phyloP scores from a whole-genome alignment of 2,113 vertebrate species.

The Sinosuthora webbiana region DNA sequence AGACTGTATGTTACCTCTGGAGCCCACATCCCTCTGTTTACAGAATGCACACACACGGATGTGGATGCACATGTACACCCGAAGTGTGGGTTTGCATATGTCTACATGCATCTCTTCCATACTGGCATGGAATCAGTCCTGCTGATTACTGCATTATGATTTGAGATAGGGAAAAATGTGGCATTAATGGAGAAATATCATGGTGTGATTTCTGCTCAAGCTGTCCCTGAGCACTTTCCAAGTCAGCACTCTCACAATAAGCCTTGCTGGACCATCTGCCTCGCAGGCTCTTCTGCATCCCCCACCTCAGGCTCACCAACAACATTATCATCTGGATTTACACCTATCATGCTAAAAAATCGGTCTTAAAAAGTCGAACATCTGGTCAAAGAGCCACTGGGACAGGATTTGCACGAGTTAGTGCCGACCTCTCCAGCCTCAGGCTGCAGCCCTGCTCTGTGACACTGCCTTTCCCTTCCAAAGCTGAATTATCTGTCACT shows the following conservation, averaged over 20 bases:
- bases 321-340: neutral
- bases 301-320: neutral
- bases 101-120: neutral
- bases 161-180: neutral
- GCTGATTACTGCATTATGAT: neutral
- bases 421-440: neutral
- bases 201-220: neutral
- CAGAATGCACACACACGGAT: neutral
- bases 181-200: neutral
- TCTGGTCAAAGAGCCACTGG: neutral
- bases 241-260: neutral
- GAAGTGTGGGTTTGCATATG: rapidly evolving
- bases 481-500: neutral
- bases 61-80: too few relatives aligned
- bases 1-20: neutral
- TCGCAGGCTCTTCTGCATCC: neutral
- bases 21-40: neutral
- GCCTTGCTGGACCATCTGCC: neutral
- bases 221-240: neutral
- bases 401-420: neutral
- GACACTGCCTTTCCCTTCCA: neutral
- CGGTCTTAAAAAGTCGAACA: neutral
- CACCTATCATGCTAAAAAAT: neutral
- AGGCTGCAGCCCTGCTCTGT: neutral
- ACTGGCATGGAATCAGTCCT: neutral